Percentiles rank a stretch among this genome's conserved stretches.
phyloP scores from a whole-genome alignment of 2,797 vertebrate species.

The Brachyrhaphis roseni region DNA sequence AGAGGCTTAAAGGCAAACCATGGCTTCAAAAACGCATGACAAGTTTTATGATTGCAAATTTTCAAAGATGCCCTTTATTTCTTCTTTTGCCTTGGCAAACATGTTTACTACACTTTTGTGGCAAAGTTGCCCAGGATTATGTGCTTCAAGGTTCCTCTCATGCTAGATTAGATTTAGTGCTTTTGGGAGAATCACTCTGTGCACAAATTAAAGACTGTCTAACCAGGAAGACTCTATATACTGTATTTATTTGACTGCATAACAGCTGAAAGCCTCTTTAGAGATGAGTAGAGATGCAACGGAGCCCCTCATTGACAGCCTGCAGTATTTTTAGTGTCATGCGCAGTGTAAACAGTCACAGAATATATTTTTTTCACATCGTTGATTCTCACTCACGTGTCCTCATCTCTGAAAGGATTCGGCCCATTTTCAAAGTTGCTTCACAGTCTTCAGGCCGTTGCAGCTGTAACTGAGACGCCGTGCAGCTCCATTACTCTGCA shows the following conservation, averaged over 20 bases:
- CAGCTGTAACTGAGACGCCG: conserved; percentile 45
- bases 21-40: conserved; percentile 58
- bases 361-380: conserved; percentile 57
- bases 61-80: conserved; percentile 29
- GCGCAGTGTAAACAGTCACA: conserved; percentile 38
- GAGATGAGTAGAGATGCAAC: conserved; percentile 40
- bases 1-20: conserved; percentile 48
- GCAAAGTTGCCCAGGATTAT: conserved; percentile 33
- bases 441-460: conserved; percentile 59
- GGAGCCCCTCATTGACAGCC: conserved; percentile 49
- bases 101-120: conserved; percentile 55
- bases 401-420: conserved; percentile 51
- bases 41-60: conserved; percentile 60
- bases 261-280: conserved; percentile 66
- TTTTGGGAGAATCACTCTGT: conserved; percentile 59
- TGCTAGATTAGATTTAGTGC: conserved; percentile 48
- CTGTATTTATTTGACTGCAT: conserved; percentile 67
- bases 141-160: conserved; percentile 40
- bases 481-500: conserved; percentile 76
- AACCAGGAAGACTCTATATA: conserved; percentile 26
- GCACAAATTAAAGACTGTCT: conserved; percentile 34
- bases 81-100: conserved; percentile 60
- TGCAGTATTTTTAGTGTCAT: conserved; percentile 61
- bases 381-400: conserved; percentile 26
- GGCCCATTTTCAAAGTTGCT: conserved; percentile 50